Evolutionary conservation across 2,113 vertebrate genomes (phyloP).

Genomic region (Balaenoptera acutorostrata): DNA sequence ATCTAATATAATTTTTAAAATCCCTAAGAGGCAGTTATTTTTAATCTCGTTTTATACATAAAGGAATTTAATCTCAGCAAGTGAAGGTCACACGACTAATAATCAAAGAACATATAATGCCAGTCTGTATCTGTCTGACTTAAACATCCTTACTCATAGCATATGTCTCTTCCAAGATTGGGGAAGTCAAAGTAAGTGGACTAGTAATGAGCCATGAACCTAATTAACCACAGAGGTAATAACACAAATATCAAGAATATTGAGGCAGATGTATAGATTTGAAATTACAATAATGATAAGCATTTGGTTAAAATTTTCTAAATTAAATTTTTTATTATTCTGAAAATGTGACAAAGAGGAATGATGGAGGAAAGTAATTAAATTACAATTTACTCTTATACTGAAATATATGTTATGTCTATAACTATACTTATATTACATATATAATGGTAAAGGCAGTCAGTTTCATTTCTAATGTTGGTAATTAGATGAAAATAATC

Average conservation of each 20-base stretch:
- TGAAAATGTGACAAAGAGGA: not conserved
- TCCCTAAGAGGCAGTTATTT: not conserved
- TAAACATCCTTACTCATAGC: not conserved
- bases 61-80: not conserved
- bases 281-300: not conserved
- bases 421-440: not conserved
- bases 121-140: not conserved
- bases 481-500: not conserved
- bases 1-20: conserved; percentile 5
- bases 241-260: not conserved
- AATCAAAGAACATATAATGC: not conserved
- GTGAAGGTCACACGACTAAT: not conserved
- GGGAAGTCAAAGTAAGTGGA: not conserved
- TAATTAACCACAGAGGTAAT: not conserved
- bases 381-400: not conserved
- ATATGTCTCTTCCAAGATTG: not conserved
- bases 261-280: not conserved
- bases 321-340: not conserved
- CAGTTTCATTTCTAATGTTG: not conserved
- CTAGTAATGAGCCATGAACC: not conserved
- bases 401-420: not conserved
- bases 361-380: not conserved
- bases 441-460: not conserved
- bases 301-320: not conserved
- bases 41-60: not conserved